phyloP scores from a whole-genome alignment of 1,140 invertebrate species.

The Stenopsyche tienmushanensis region DNA sequence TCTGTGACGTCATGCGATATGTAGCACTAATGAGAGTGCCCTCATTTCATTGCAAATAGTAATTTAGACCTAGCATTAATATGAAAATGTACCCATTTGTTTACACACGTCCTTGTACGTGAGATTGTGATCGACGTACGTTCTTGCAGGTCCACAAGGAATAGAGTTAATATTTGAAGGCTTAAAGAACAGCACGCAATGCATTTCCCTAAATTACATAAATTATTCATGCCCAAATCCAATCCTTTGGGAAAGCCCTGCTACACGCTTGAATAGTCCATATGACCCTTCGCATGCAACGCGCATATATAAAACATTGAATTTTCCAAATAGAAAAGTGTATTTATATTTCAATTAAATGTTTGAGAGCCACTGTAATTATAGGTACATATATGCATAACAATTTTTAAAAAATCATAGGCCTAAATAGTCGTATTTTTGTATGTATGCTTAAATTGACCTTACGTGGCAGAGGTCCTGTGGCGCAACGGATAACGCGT shows the following conservation, averaged over 20 bases:
- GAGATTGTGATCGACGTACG: neutral
- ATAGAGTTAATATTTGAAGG: conserved; percentile 3
- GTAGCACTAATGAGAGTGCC: neutral
- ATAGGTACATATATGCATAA: too few species aligned
- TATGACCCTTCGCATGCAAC: conserved; percentile 18
- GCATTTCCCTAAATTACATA: conserved; percentile 32
- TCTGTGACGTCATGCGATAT: conserved; percentile 14
- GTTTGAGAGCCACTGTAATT: too few species aligned
- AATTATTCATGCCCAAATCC: conserved; percentile 24
- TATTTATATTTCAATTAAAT: too few species aligned
- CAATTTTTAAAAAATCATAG: neutral
- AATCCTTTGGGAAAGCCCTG: conserved; percentile 24
- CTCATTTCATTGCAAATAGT: neutral
- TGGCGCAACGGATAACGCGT: conserved; percentile 74
- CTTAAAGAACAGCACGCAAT: conserved; percentile 4
- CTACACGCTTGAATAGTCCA: conserved; percentile 1
- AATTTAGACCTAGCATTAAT: neutral
- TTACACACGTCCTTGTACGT: neutral
- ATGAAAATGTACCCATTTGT: neutral
- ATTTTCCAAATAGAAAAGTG: too few species aligned
- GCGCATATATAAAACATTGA: neutral
- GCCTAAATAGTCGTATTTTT: too few species aligned
- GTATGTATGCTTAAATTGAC: too few species aligned
- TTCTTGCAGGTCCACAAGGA: neutral
- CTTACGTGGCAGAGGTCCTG: too few species aligned